Evolutionary conservation across 2,888 invertebrate species (phyloP).

Genomic region (Digitonthophagus gazella): DNA sequence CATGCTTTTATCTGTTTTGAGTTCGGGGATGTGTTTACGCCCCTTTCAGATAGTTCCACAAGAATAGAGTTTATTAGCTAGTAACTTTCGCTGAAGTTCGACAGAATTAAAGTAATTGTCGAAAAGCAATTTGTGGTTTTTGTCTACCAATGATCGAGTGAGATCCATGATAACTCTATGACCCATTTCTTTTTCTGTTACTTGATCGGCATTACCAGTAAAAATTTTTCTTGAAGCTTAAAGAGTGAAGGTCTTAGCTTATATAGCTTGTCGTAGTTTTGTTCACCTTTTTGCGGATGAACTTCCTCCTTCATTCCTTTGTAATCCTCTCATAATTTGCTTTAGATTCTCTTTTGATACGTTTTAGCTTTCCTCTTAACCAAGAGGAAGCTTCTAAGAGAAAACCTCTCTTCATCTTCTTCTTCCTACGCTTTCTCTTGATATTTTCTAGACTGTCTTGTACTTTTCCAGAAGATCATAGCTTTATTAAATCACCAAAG

Average conservation of each 20-base stretch:
- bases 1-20: constrained; percentile 28
- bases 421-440: too few relatives aligned
- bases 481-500: too few relatives aligned
- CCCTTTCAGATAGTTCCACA: constrained; percentile 35
- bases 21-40: constrained; percentile 28
- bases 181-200: constrained; percentile 36
- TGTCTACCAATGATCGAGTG: constrained; percentile 18
- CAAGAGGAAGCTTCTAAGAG: too few relatives aligned
- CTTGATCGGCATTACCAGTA: constrained; percentile 36
- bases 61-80: too few relatives aligned
- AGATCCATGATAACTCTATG: constrained; percentile 21
- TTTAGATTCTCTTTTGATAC: too few relatives aligned
- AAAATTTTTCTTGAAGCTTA: constrained; percentile 31
- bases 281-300: constrained; percentile 27
- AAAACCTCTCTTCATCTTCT: too few relatives aligned
- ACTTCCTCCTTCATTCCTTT: too few relatives aligned
- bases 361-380: too few relatives aligned
- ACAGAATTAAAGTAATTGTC: constrained; percentile 4
- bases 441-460: too few relatives aligned
- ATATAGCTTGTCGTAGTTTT: constrained; percentile 34
- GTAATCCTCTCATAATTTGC: too few relatives aligned
- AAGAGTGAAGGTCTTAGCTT: constrained; percentile 33
- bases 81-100: constrained; percentile 19
- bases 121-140: constrained; percentile 28
- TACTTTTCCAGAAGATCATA: too few relatives aligned